Evolutionary conservation across 2,888 invertebrate genomes (phyloP).

Genomic region (Perizoma flavofasciatum): DNA sequence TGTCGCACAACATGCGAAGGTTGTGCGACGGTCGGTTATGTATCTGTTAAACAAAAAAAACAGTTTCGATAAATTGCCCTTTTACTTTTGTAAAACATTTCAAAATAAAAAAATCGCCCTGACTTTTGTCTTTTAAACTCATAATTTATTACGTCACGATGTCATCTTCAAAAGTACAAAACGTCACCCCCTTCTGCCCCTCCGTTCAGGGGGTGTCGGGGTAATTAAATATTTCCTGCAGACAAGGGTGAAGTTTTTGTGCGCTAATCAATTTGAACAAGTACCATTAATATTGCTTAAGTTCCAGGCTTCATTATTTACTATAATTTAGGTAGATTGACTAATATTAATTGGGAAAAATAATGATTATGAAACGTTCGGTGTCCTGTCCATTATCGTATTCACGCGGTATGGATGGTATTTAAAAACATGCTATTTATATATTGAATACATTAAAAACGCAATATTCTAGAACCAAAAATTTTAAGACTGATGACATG

Average conservation of each 20-base stretch:
- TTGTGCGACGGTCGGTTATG: no score
- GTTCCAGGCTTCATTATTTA: slow-evolving; percentile 22
- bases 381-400: no score
- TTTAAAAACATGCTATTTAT: no score
- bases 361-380: neutral
- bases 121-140: slow-evolving; percentile 9
- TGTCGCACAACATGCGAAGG: no score
- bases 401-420: no score
- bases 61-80: no score
- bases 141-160: slow-evolving; percentile 20
- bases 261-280: slow-evolving; percentile 35
- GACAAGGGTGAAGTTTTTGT: slow-evolving; percentile 23
- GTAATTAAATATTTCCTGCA: slow-evolving; percentile 35
- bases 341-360: slow-evolving; percentile 5
- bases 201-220: neutral
- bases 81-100: neutral
- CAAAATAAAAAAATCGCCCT: slow-evolving; percentile 11
- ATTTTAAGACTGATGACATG: no score
- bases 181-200: neutral
- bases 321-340: slow-evolving; percentile 7
- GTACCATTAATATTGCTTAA: slow-evolving; percentile 37
- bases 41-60: no score
- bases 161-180: slow-evolving; percentile 16
- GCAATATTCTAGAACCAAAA: no score
- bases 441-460: no score